phyloP scores from a whole-genome alignment of 2,113 vertebrate species.

The Saccopteryx leptura region DNA sequence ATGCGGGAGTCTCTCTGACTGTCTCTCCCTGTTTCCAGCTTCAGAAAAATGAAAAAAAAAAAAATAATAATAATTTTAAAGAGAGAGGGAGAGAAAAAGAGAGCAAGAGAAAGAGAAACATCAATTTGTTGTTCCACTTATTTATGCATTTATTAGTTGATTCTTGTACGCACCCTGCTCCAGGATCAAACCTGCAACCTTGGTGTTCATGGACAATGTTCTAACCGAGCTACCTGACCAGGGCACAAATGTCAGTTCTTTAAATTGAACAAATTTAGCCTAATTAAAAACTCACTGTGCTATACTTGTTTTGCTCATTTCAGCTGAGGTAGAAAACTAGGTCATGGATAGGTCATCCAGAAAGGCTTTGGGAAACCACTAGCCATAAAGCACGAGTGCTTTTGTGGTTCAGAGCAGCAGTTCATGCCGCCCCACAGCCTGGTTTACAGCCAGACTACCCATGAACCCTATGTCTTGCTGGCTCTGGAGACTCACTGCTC shows the following conservation, averaged over 20 bases:
- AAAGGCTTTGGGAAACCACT: not conserved
- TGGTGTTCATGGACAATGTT: too few relatives aligned
- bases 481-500: not conserved
- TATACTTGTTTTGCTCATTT: slow-evolving; percentile 1
- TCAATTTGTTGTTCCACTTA: too few relatives aligned
- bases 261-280: not conserved
- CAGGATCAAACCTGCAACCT: too few relatives aligned
- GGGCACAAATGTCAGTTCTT: slow-evolving; percentile 3
- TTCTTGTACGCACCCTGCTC: too few relatives aligned
- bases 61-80: too few relatives aligned
- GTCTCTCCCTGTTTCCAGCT: too few relatives aligned
- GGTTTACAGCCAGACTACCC: not conserved
- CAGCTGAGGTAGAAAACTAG: slow-evolving; percentile 1
- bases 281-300: not conserved
- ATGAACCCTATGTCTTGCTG: not conserved
- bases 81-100: too few relatives aligned
- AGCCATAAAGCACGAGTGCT: not conserved
- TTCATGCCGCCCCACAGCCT: not conserved
- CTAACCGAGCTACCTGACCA: too few relatives aligned
- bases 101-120: too few relatives aligned
- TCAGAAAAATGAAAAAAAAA: too few relatives aligned
- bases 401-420: not conserved
- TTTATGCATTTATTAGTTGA: too few relatives aligned
- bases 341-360: not conserved
- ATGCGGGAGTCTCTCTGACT: too few relatives aligned